Evolutionary conservation across 2,888 invertebrate genomes (phyloP).

Genomic region (Rhingia rostrata): DNA sequence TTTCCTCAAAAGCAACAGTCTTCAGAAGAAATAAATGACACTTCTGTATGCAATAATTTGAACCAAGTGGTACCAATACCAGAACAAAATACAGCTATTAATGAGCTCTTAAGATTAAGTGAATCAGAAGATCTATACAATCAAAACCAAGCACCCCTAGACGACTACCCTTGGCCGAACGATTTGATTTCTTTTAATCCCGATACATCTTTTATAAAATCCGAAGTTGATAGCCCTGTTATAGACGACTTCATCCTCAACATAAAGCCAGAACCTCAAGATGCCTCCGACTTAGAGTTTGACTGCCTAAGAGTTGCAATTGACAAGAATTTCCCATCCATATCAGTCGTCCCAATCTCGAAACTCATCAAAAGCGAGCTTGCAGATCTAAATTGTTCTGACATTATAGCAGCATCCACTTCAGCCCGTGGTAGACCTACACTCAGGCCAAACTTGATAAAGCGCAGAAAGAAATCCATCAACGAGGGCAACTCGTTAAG

Average conservation of each 20-base stretch:
- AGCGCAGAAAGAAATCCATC: conserved; percentile 76
- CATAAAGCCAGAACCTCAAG: conserved; percentile 29
- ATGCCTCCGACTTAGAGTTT: conserved; percentile 34
- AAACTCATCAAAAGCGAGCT: conserved; percentile 77
- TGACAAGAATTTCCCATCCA: conserved; percentile 72
- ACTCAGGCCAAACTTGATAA: conserved; percentile 75
- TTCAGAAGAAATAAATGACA: too few relatives aligned
- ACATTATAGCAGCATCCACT: conserved; percentile 52
- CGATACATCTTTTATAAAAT: not conserved
- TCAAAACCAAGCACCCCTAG: too few relatives aligned
- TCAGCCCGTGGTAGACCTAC: conserved; percentile 18
- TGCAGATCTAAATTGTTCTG: conserved; percentile 74
- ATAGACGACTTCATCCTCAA: not conserved
- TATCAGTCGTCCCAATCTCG: conserved; percentile 79
- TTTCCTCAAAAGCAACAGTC: too few relatives aligned
- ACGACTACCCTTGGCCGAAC: not conserved
- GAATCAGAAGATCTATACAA: too few relatives aligned
- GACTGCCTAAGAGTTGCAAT: conserved; percentile 41
- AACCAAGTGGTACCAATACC: too few relatives aligned
- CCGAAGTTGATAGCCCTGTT: not conserved
- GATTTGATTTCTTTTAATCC: not conserved
- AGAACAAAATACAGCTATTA: too few relatives aligned
- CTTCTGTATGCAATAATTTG: too few relatives aligned
- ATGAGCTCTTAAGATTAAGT: too few relatives aligned
- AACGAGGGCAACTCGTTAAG: conserved; percentile 76